phyloP scores from a whole-genome alignment of 2,797 vertebrate species.

The Euthynnus affinis region DNA sequence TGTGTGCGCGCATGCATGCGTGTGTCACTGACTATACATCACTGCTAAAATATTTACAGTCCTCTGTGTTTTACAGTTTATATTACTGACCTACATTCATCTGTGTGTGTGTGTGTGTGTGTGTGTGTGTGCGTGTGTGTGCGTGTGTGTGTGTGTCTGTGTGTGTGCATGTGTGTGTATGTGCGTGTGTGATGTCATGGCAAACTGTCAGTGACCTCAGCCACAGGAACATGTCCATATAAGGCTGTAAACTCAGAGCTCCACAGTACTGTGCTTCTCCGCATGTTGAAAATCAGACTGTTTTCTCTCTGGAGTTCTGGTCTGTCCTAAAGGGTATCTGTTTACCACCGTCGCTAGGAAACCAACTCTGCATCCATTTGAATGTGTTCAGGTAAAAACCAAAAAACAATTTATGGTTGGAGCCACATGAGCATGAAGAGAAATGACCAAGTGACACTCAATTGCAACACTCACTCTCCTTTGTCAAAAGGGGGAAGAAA shows the following conservation, averaged over 20 bases:
- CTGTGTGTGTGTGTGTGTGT: slow-evolving; percentile 25
- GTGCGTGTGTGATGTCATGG: slow-evolving; percentile 45
- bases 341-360: slow-evolving; percentile 11
- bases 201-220: slow-evolving; percentile 64
- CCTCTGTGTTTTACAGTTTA: slow-evolving; percentile 71
- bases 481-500: no score
- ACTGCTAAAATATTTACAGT: slow-evolving; percentile 77
- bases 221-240: slow-evolving; percentile 68
- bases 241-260: slow-evolving; percentile 45
- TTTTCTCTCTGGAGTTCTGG: slow-evolving; percentile 13
- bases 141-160: slow-evolving; percentile 27
- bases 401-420: no score
- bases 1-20: slow-evolving; percentile 27
- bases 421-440: no score
- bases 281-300: slow-evolving; percentile 36
- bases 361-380: not conserved
- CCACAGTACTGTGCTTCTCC: slow-evolving; percentile 18
- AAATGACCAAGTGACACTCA: no score
- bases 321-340: slow-evolving; percentile 1
- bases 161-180: slow-evolving; percentile 20
- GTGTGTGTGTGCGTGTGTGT: slow-evolving; percentile 23
- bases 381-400: no score
- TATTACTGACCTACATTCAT: slow-evolving; percentile 77
- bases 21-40: slow-evolving; percentile 66
- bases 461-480: no score